Percentiles rank a stretch among this genome's conserved stretches.
phyloP scores from a whole-genome alignment of 2,113 vertebrate genomes.

The Pseudopodoces humilis region DNA sequence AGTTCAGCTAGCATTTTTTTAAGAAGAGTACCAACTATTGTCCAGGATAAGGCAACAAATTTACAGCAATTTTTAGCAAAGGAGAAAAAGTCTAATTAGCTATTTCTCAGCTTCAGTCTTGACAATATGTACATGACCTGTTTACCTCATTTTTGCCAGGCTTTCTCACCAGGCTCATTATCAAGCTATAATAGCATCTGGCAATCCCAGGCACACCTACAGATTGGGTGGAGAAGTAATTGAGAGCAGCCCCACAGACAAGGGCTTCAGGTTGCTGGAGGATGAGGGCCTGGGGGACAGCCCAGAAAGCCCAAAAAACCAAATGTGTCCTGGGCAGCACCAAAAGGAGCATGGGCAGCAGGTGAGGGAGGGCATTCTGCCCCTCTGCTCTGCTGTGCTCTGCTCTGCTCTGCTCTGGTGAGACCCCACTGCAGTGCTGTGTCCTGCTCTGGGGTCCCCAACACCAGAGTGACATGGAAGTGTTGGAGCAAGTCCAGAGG shows the following conservation, averaged over 20 bases:
- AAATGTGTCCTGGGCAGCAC: not conserved
- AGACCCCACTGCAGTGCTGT: not conserved
- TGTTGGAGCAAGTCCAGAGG: not conserved
- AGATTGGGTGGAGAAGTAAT: not conserved
- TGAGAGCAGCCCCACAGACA: not conserved
- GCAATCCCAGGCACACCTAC: not conserved
- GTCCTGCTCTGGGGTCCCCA: not conserved
- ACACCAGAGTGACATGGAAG: accelerated
- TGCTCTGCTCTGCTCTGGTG: not conserved
- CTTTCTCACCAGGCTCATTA: not conserved
- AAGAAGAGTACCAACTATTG: not conserved
- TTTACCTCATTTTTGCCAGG: not conserved
- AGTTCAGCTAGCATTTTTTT: not conserved
- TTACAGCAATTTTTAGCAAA: not conserved
- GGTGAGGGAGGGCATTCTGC: accelerated
- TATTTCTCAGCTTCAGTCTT: not conserved
- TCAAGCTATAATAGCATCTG: not conserved
- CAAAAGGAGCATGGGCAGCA: not conserved
- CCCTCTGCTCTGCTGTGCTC: not conserved
- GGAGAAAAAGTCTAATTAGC: not conserved
- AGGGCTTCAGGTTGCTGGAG: not conserved
- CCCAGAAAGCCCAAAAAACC: not conserved
- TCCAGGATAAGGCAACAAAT: not conserved
- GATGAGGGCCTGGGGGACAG: not conserved
- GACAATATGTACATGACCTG: not conserved